phyloP scores from a whole-genome alignment of 2,888 invertebrate genomes.

The Venusia cambrica region DNA sequence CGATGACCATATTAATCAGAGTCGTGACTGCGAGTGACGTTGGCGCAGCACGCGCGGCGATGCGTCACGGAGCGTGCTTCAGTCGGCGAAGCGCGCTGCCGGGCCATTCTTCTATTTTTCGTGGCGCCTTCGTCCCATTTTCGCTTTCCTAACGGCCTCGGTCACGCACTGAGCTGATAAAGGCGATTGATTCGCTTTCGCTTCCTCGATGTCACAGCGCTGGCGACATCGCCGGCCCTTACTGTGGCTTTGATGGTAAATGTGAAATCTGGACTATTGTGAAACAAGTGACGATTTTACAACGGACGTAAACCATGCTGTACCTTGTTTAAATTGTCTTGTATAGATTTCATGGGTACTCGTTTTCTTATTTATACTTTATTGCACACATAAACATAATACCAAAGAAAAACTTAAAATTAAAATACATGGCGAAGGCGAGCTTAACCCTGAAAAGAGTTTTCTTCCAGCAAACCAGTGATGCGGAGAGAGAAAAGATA shows the following conservation, averaged over 20 bases:
- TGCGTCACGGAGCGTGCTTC: slow-evolving; percentile 50
- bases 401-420: too few species aligned
- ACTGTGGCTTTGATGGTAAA: slow-evolving; percentile 51
- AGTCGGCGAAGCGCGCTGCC: slow-evolving; percentile 57
- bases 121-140: slow-evolving; percentile 65
- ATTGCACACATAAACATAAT: too few species aligned
- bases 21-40: slow-evolving; percentile 57
- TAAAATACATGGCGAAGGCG: too few species aligned
- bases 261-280: slow-evolving; percentile 50
- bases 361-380: too few species aligned
- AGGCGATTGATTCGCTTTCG: slow-evolving; percentile 78
- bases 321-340: slow-evolving; percentile 21
- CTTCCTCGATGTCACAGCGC: slow-evolving; percentile 54
- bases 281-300: slow-evolving; percentile 34
- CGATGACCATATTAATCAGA: slow-evolving; percentile 49
- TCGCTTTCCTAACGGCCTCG: slow-evolving; percentile 74
- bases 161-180: slow-evolving; percentile 71
- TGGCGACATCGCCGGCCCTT: slow-evolving; percentile 71
- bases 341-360: slow-evolving; percentile 26
- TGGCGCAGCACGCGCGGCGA: slow-evolving; percentile 56
- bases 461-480: too few species aligned
- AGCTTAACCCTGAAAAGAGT: too few species aligned
- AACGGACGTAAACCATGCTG: slow-evolving; percentile 19
- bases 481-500: too few species aligned
- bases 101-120: slow-evolving; percentile 65